Evolutionary conservation across 2,797 vertebrate species (phyloP), one percentile per base, ranked within the genome.

Genomic region (Chromis chromis): DNA sequence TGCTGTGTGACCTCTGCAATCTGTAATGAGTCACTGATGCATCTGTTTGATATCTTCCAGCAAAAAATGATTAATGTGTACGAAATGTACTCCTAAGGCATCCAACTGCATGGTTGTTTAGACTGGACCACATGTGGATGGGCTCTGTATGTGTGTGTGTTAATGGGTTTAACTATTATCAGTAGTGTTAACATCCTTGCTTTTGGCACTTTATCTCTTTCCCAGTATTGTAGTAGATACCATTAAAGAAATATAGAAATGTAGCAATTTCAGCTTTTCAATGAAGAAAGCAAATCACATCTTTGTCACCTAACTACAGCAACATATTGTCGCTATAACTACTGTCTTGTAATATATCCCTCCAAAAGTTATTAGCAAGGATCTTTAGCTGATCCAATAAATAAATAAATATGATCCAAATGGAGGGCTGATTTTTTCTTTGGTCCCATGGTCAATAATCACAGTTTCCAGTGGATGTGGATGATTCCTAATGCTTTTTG

Each of bases 201-300:
- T 42, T 17, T 42, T 42, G 40, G 40, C 83, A 83, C 27, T 70
- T 81, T 59, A 78, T 82, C 83, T 88, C 48, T 85, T 82, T 72
- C 90, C 84, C 16, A 36, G 33, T 36, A 12, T 10, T 36, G 33
- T 11, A 36, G 33, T 36, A 11, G 33, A 10, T 12, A 11, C 10
- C 33, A 36, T 36, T 11, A 36, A 36, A 36, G 33, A 36, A 10
- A 12, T 3, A 10, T 12, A 11, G 33, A 36, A 11, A 36, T 36
- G 2, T 11, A 36, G 10, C 33, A 12, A 11, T 10, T 36, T 42
- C 5, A 42, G 40, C 40, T 42, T 14, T 17, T 42, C 17, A 42
- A 16, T 42, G 40, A 16, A 2, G 14, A 17, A 17, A 42, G 4
- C 5, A 16, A 3, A 40, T 40, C 36, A 10, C 10, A 39, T 39